Conservation (phyloP, 2,797 vertebrate species). For the Gymnopithys bicolor region DNA sequence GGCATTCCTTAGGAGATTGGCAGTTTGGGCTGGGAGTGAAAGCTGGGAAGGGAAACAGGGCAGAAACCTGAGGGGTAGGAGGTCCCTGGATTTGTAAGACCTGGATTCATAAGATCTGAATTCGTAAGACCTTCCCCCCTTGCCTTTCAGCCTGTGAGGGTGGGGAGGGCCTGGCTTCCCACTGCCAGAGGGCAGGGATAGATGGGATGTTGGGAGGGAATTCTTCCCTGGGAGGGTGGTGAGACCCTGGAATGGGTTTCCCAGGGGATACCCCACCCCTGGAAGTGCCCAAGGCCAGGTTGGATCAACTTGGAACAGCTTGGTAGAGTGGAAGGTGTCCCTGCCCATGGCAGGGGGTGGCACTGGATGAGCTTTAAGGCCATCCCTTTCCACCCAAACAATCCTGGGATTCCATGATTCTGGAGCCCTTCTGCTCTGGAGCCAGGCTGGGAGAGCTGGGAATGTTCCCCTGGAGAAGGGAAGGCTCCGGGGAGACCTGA, state of each 20-base stretch:
- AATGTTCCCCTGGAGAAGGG: not conserved
- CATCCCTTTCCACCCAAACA: not conserved
- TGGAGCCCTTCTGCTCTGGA: not conserved
- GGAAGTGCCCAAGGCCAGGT: not conserved
- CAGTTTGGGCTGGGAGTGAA: not conserved
- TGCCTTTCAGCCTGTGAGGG: not conserved
- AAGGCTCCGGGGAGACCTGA: not conserved
- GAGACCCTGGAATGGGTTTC: no score
- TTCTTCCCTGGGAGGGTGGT: no score
- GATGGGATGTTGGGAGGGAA: no score
- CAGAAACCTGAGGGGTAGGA: not conserved
- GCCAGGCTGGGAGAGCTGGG: not conserved
- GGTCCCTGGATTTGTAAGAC: not conserved
- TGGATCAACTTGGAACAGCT: not conserved
- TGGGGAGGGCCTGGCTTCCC: no score
- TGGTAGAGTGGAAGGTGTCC: no score
- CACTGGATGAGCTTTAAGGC: not conserved
- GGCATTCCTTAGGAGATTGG: not conserved
- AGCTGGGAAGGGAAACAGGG: not conserved
- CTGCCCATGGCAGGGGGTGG: no score
- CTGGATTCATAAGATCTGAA: not conserved
- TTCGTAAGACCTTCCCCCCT: not conserved
- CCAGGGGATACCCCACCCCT: no score
- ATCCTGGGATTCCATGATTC: not conserved
- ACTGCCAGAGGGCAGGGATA: no score